phyloP scores from a whole-genome alignment of 2,797 vertebrate genomes.

The Xiphophorus birchmanni region DNA sequence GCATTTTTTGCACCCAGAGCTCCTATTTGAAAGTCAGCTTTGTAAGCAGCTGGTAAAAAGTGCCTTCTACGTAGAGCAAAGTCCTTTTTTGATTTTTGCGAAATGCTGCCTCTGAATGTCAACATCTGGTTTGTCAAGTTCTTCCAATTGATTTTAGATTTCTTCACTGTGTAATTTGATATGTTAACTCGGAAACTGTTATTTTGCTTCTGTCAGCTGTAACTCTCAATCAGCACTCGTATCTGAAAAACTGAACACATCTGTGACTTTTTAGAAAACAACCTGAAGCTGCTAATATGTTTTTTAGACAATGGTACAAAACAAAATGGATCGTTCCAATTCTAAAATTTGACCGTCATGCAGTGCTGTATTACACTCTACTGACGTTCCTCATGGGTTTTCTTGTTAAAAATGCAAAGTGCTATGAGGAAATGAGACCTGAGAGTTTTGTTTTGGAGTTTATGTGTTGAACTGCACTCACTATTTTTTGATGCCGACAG shows the following conservation, averaged over 20 bases:
- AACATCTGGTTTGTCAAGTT: conserved; percentile 52
- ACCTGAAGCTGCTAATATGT: conserved; percentile 53
- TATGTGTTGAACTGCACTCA: not conserved
- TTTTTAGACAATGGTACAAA: conserved; percentile 56
- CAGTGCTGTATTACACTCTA: conserved; percentile 45
- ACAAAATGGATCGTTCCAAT: conserved; percentile 51
- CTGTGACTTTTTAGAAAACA: conserved; percentile 64
- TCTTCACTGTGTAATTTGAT: conserved; percentile 13
- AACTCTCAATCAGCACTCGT: conserved; percentile 57
- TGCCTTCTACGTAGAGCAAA: not conserved
- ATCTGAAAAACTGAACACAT: conserved; percentile 69
- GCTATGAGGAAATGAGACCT: conserved; percentile 21
- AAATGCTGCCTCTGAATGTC: not conserved
- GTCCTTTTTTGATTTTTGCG: conserved; percentile 15
- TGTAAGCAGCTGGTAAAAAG: conserved; percentile 1
- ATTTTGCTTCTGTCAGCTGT: conserved; percentile 46
- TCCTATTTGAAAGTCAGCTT: not conserved
- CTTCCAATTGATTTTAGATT: conserved; percentile 44
- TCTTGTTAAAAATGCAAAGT: conserved; percentile 30
- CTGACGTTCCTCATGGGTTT: conserved; percentile 34
- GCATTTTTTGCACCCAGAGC: not conserved
- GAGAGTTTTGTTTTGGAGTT: not conserved
- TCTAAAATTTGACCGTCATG: conserved; percentile 67
- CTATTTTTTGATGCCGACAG: conserved; percentile 67
- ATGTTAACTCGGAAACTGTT: conserved; percentile 25